Conservation (phyloP, 2,888 invertebrate species). For the Drosophila borborema region DNA sequence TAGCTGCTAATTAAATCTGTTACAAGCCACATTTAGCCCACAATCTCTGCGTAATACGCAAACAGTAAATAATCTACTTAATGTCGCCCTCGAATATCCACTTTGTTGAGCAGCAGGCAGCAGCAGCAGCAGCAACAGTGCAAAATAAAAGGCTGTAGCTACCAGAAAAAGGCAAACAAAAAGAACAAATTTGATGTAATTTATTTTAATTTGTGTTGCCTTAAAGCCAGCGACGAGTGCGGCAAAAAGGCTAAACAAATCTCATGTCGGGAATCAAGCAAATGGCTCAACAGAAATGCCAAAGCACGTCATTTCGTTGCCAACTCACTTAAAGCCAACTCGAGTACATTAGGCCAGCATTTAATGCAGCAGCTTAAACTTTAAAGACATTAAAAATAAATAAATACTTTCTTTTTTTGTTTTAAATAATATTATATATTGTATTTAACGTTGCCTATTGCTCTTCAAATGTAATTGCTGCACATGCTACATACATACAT, state of each 20-base stretch:
- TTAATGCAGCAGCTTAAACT: not conserved
- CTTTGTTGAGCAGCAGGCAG: slow-evolving; percentile 18
- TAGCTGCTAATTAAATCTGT: slow-evolving; percentile 65
- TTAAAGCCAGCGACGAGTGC: slow-evolving; percentile 58
- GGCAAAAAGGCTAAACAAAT: slow-evolving; percentile 16
- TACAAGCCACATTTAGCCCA: slow-evolving; percentile 31
- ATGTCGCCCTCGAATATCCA: slow-evolving; percentile 43
- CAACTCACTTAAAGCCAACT: slow-evolving; percentile 23
- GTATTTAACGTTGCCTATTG: not conserved
- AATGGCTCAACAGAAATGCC: slow-evolving; percentile 15
- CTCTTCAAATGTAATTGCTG: not conserved
- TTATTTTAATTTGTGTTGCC: slow-evolving; percentile 72
- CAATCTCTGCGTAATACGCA: slow-evolving; percentile 17
- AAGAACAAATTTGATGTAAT: slow-evolving; percentile 50
- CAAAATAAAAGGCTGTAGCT: slow-evolving; percentile 26
- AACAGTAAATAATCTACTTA: slow-evolving; percentile 64
- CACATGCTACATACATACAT: not conserved
- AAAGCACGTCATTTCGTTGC: slow-evolving; percentile 10
- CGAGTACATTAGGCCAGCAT: slow-evolving; percentile 3
- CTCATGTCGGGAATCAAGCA: not conserved
- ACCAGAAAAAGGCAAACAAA: slow-evolving; percentile 18
- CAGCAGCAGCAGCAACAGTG: not conserved
- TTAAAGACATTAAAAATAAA: not conserved
- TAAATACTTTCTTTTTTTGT: no score
- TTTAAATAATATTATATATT: not conserved